Conservation (phyloP, 2,113 vertebrate genomes). For the crab-eating macaque (Macaca fascicularis) region DNA sequence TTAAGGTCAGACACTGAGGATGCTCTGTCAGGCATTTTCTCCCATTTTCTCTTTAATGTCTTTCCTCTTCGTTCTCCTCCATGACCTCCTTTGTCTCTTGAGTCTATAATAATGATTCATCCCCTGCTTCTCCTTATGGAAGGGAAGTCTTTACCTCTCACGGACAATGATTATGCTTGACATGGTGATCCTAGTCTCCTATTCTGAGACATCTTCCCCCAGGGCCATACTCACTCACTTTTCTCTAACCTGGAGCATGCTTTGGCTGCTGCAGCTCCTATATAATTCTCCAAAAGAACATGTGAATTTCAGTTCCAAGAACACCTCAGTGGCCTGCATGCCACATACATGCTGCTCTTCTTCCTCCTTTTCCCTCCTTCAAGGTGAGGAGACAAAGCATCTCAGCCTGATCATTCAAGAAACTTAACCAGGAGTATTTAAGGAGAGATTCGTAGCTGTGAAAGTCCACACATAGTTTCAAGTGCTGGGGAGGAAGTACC, state of each 20-base stretch:
- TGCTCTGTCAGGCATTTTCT: not conserved
- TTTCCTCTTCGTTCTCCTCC: not conserved
- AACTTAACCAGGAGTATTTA: constrained; percentile 48
- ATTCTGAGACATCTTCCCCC: not conserved
- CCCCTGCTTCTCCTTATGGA: not conserved
- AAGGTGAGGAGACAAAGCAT: not conserved
- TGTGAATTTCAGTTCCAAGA: not conserved
- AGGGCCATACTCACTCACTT: not conserved
- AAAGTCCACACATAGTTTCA: constrained; percentile 28
- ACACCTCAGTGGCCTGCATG: not conserved
- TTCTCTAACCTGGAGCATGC: not conserved
- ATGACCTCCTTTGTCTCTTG: not conserved
- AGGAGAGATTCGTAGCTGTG: constrained; percentile 53
- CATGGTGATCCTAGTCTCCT: not conserved
- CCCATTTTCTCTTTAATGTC: not conserved
- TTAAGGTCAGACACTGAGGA: not conserved
- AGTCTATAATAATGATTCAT: not conserved
- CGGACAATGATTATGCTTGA: not conserved
- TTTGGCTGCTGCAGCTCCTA: not conserved
- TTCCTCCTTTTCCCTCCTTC: not conserved
- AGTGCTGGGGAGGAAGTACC: not conserved
- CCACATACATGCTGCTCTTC: not conserved
- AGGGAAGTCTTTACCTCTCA: not conserved
- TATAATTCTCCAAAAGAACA: not conserved
- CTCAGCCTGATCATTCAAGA: constrained; percentile 7